phyloP scores from a whole-genome alignment of 2,113 vertebrate genomes.

The Oreochromis niloticus region DNA sequence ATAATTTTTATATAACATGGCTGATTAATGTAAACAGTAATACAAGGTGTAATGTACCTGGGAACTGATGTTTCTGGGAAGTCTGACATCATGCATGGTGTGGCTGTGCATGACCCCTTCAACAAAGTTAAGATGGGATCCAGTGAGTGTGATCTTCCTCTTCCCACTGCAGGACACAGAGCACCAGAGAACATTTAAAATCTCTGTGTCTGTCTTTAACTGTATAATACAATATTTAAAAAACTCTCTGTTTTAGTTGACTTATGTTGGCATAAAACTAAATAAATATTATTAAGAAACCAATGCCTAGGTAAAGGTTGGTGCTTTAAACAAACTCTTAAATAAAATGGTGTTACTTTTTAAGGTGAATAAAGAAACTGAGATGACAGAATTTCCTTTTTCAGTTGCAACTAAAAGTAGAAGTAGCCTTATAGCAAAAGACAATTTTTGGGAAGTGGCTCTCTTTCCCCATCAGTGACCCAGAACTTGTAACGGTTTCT shows the following conservation, averaged over 20 bases:
- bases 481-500: neutral
- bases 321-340: neutral
- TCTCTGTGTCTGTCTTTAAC: neutral
- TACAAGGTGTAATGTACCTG: constrained; percentile 18
- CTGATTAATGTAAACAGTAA: neutral
- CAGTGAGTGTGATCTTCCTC: constrained; percentile 75
- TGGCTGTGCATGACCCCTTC: constrained; percentile 55
- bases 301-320: neutral
- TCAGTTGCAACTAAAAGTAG: neutral
- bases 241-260: neutral
- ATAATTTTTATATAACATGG: neutral
- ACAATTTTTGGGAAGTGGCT: neutral
- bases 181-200: neutral
- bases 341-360: neutral
- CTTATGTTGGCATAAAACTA: neutral
- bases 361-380: neutral
- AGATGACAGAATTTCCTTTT: neutral
- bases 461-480: neutral
- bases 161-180: constrained; percentile 75
- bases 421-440: neutral
- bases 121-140: constrained; percentile 78
- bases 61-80: neutral
- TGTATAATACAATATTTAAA: neutral
- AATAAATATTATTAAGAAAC: neutral
- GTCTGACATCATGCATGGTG: neutral